A percentile compares a stretch with the other conserved stretches of the same genome.
Evolutionary conservation across 2,113 vertebrate genomes (phyloP).

Genomic region (Oncorhynchus mykiss): DNA sequence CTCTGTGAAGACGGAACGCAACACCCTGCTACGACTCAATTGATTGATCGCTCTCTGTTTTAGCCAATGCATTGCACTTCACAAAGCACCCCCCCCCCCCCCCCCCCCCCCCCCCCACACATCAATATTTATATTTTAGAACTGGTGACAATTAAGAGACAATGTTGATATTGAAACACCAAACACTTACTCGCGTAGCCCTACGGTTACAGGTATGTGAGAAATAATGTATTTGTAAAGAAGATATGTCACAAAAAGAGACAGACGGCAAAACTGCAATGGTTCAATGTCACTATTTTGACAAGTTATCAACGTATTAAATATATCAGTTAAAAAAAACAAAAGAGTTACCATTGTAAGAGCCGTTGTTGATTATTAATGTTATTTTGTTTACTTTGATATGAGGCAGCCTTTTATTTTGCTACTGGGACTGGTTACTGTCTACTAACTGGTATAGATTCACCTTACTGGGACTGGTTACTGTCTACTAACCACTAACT

Average conservation of each 20-base stretch:
- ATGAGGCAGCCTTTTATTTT: no score
- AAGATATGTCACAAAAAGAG: background rate
- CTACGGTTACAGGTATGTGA: slow-evolving; percentile 1
- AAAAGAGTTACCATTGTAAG: no score
- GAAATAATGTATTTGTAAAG: background rate
- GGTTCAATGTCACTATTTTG: background rate
- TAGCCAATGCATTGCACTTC: slow-evolving; percentile 21
- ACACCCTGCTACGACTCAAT: no score
- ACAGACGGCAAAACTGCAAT: slow-evolving; percentile 19
- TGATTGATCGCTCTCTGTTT: slow-evolving; percentile 15
- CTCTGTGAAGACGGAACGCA: no score
- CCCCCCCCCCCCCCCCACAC: slow-evolving; percentile 24
- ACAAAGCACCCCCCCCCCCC: slow-evolving; percentile 30
- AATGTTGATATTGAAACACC: slow-evolving; percentile 29
- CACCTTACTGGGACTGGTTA: no score
- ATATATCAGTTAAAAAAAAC: no score
- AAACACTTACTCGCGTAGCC: background rate
- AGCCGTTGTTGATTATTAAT: no score
- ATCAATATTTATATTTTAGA: slow-evolving; percentile 22
- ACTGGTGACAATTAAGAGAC: slow-evolving; percentile 10
- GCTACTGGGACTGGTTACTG: no score
- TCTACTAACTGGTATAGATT: no score
- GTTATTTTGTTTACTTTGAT: no score
- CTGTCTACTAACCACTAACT: no score
- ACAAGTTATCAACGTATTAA: no score